phyloP scores from a whole-genome alignment of 2,888 invertebrate species.

The Noctua fimbriata region DNA sequence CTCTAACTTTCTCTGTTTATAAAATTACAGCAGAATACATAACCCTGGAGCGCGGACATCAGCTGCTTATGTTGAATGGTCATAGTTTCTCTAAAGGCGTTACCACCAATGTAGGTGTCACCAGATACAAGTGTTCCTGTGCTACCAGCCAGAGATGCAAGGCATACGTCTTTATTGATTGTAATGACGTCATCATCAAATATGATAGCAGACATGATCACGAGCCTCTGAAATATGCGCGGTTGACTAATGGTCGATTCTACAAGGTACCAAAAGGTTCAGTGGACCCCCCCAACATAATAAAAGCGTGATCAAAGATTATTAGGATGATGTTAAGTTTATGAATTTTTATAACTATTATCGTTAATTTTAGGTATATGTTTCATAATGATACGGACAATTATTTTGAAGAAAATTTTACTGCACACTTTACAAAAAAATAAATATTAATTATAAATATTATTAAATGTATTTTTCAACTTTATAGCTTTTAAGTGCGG shows the following conservation, averaged over 20 bases:
- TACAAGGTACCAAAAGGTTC: constrained; percentile 2
- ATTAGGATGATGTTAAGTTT: background rate
- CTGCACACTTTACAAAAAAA: background rate
- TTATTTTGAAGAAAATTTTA: background rate
- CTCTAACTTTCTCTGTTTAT: background rate
- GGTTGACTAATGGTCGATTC: constrained; percentile 2
- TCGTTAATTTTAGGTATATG: background rate
- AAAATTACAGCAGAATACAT: constrained; percentile 32
- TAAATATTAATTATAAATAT: background rate
- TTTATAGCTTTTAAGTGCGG: background rate
- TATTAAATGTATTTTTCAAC: background rate
- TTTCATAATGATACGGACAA: background rate
- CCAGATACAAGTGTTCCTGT: constrained; percentile 26
- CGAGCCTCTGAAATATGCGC: constrained; percentile 6
- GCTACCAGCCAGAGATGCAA: constrained; percentile 17
- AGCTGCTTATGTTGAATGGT: constrained; percentile 24
- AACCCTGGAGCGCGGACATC: constrained; percentile 18
- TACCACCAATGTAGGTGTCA: background rate
- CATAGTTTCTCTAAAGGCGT: constrained; percentile 27
- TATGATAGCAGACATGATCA: constrained; percentile 22
- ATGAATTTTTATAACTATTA: background rate
- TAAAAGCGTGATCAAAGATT: background rate
- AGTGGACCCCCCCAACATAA: background rate
- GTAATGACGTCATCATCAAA: constrained; percentile 9
- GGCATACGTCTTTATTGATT: background rate